Evolutionary conservation across 1,140 invertebrate species (phyloP), one percentile per base, ranked within the genome.

Genomic region (Pinna nobilis): DNA sequence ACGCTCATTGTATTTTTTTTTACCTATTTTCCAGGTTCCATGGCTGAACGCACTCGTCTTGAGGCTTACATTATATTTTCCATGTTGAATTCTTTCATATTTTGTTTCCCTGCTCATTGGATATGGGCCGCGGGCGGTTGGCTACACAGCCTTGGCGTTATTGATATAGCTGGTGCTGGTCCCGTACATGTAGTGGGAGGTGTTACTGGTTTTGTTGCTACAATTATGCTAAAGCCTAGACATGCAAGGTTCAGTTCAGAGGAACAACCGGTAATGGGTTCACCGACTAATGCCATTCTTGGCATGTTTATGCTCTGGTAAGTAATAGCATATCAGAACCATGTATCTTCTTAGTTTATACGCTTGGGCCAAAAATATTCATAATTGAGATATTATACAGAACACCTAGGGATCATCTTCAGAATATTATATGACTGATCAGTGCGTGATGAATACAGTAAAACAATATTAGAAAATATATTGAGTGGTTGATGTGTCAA

Each of bases 51-150:
- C 49, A 91, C 90, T 44, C 89, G 90, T 66, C 90, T 91, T 61
- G 73, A 85, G 0, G 90, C 91, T 1, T 92, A 92, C 80, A 87
- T 92, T 51, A 81, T 90, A 32, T 92, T 92, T 82, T 91, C 90
- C 66, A 79, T 89, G 47, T 76, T 91, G 23, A 90, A 92, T 60
- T 91, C 92, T 32, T 89, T 95, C 1, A 94, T 98, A 2, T 98
- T 97, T 87, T 97, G 96, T 83, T 91, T 98, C 69, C 96, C 96
- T 1, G 95, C 95, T 18, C 95, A 95, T 20, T 96, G 95, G 95
- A 91, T 96, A 3, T 87, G 85, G 83, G 74, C 81, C 6, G 44
- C 75, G 0, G 70, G 77, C 30, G 83, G 83, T 5, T 86, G 81
- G 81, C 74, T 87, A 5, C 61, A 80, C 7, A 51, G 72, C 7